Evolutionary conservation across 2,888 invertebrate species (phyloP).

Genomic region (Hermaeophaga mercurialis): DNA sequence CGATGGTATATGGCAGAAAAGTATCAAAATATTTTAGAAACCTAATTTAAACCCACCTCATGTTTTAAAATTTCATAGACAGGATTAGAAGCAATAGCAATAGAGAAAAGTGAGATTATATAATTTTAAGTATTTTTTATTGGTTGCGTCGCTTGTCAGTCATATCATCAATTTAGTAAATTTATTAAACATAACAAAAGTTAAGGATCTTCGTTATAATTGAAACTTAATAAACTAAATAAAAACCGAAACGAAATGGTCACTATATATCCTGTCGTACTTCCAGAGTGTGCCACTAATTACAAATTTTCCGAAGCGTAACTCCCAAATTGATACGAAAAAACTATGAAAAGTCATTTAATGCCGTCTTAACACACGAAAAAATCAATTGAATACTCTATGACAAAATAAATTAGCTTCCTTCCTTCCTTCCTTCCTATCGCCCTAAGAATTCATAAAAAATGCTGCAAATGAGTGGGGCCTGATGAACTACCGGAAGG

Average conservation of each 20-base stretch:
- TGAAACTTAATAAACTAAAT: constrained; percentile 4
- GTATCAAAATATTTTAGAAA: too few species aligned
- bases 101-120: too few species aligned
- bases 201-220: not conserved
- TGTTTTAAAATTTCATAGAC: too few species aligned
- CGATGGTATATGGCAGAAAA: too few species aligned
- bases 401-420: constrained; percentile 34
- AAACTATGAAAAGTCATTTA: constrained; percentile 30
- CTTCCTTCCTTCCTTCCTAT: constrained; percentile 16
- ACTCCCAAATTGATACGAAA: constrained; percentile 34
- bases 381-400: constrained; percentile 33
- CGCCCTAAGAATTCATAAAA: constrained; percentile 22
- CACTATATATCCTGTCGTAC: constrained; percentile 36
- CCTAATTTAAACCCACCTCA: too few species aligned
- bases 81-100: too few species aligned
- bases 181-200: too few species aligned
- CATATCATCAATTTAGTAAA: too few species aligned
- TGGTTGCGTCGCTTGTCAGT: too few species aligned
- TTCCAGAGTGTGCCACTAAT: constrained; percentile 39
- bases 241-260: constrained; percentile 22
- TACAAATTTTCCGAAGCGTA: constrained; percentile 25
- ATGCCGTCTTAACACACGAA: constrained; percentile 31
- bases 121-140: too few species aligned
- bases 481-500: constrained; percentile 47
- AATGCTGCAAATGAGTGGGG: constrained; percentile 29